Conservation (phyloP, 2,797 vertebrate genomes). For the Argya squamiceps region DNA sequence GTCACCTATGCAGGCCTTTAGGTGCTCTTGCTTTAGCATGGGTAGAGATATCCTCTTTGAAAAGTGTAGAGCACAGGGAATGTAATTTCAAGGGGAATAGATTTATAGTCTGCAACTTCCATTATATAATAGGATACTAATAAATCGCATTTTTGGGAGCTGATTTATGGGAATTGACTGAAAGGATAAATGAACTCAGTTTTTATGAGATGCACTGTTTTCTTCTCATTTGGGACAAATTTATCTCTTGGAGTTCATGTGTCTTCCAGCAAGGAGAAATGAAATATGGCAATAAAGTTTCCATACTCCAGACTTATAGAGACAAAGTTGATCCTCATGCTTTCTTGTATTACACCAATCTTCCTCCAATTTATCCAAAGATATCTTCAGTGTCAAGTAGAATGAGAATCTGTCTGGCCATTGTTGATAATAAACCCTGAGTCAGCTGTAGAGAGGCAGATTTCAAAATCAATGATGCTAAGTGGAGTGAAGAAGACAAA, state of each 20-base stretch:
- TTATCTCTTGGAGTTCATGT: neutral
- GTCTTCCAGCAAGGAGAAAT: neutral
- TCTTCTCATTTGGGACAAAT: neutral
- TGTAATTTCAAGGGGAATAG: neutral
- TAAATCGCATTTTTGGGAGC: neutral
- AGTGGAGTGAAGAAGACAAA: neutral
- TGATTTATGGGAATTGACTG: slow-evolving; percentile 1
- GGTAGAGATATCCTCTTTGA: neutral
- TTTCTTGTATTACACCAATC: neutral
- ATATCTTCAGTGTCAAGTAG: neutral
- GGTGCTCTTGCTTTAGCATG: neutral
- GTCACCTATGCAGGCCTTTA: neutral
- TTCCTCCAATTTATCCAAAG: neutral
- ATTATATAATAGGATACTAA: neutral
- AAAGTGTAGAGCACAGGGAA: neutral
- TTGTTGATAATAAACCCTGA: slow-evolving; percentile 19
- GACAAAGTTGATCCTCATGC: neutral
- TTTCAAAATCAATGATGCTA: neutral
- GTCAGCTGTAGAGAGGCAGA: neutral
- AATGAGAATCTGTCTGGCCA: neutral
- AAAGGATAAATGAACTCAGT: neutral
- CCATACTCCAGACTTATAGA: neutral
- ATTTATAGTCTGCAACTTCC: neutral
- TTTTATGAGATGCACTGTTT: neutral
- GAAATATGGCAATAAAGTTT: slow-evolving; percentile 9